Base-by-base conservation (phyloP, 2,113 vertebrate species). In the Hystrix brachyura region DNA sequence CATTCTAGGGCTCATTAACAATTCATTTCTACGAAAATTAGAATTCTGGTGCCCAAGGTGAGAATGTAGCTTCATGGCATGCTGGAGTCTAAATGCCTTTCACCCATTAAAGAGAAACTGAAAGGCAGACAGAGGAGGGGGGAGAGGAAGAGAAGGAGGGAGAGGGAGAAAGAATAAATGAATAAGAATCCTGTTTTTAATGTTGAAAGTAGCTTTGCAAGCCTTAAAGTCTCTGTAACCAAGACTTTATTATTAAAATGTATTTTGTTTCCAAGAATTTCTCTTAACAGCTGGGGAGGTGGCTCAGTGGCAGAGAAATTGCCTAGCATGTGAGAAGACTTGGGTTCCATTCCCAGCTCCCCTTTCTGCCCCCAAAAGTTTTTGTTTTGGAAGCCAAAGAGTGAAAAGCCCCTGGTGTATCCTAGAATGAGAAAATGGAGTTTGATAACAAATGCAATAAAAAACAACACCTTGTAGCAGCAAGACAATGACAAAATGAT, bases 11-110 rank as follows among this genome's bases (percentile, higher is more conserved):
- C 51, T 95, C 90, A 97, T 94, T 86, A 95, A 95, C 74, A 88
- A 95, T 96, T 87, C 57, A 97, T 97, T 94, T 94, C 65, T 79
- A 82, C 60, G 78, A 94, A 90, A 94, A 92, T 96, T 64, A 94
- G 59, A 96, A 95, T 95, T 94, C 57, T 0, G 1, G 94, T 89
- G 51, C 87, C 55, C 65, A 57, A 86, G 95, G 78, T 89, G 46
- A 95, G 83, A 92, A 93, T 74, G 76, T 23, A 87, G 71, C 72
- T 93, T 67, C 64, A 23, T 13, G 15, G 67, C 48, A 62, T 43
- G 46, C 74, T 90, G 3, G 3, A 71, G 12, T 79, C 55, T 59
- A 82, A 83, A 87, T 74, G 83, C 67, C 87, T 95, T 86, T 82
- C 64, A 91, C 21, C 69, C 79, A 65, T 9, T 78, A 69, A 83